Conservation (phyloP, 2,888 invertebrate species). For the Hipparchia semele region DNA sequence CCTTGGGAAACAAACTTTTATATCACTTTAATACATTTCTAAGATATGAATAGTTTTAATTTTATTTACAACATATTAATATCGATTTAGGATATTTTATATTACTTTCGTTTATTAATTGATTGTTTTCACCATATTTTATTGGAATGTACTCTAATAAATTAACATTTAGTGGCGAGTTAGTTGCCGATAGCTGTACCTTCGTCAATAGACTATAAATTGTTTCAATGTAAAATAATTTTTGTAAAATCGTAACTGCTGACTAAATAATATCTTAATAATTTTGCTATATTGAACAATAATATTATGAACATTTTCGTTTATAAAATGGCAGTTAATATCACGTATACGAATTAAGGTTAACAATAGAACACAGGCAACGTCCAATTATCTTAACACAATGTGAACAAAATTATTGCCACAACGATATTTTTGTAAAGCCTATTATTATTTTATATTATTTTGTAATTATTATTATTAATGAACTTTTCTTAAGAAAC, state of each 20-base stretch:
- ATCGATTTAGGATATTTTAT: constrained; percentile 38
- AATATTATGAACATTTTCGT: constrained; percentile 52
- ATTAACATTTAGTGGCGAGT: constrained; percentile 28
- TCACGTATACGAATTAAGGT: constrained; percentile 72
- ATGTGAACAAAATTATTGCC: constrained; percentile 66
- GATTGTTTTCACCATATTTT: constrained; percentile 22
- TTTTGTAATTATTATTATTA: constrained; percentile 39
- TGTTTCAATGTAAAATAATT: constrained; percentile 41
- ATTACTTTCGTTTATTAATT: constrained; percentile 33
- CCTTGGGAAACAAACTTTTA: constrained; percentile 75
- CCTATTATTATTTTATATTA: constrained; percentile 40
- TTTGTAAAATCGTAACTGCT: constrained; percentile 41
- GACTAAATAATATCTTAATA: constrained; percentile 45
- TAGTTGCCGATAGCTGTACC: constrained; percentile 29
- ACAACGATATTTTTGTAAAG: constrained; percentile 47
- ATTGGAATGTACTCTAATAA: constrained; percentile 22
- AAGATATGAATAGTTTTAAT: constrained; percentile 79
- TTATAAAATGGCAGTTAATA: constrained; percentile 77
- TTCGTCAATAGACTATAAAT: constrained; percentile 44
- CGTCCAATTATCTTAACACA: constrained; percentile 47
- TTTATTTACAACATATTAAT: constrained; percentile 63
- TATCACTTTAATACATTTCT: constrained; percentile 77
- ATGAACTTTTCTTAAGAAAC: constrained; percentile 34
- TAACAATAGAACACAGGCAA: constrained; percentile 61
- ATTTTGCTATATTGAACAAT: constrained; percentile 52